Percentiles rank a stretch among this genome's conserved stretches.
These are phyloP conservation scores for Pipistrellus nathusii DNA, from an alignment of 2,797 vertebrate genomes.

Conservation along the genomic window DNA sequence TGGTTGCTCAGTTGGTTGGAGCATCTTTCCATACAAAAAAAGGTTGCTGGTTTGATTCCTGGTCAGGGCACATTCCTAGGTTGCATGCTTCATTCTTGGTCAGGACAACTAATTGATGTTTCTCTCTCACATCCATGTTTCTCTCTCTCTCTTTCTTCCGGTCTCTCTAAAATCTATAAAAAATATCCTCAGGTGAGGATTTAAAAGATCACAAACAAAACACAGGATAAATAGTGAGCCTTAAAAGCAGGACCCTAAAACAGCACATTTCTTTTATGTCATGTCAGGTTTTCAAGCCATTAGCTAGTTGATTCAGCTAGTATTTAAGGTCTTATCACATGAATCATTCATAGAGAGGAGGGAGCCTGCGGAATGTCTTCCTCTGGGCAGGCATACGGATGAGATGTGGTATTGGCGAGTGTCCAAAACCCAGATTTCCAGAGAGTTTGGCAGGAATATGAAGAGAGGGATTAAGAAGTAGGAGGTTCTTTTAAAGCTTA, in stretches of 20 bases:
- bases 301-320: constrained; percentile 69
- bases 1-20: not conserved
- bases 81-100: not conserved
- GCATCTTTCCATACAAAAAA: not conserved
- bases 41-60: not conserved
- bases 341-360: constrained; percentile 80
- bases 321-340: constrained; percentile 78
- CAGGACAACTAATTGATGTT: not conserved
- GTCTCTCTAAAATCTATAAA: not conserved
- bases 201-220: not conserved
- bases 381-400: constrained; percentile 78
- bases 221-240: constrained; percentile 58
- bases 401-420: constrained; percentile 74
- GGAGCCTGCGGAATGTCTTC: constrained; percentile 75
- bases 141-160: not conserved
- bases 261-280: constrained; percentile 74
- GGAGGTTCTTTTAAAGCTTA: constrained; percentile 79
- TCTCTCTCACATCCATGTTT: not conserved
- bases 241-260: constrained; percentile 52
- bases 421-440: constrained; percentile 80
- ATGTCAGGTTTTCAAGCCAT: constrained; percentile 74
- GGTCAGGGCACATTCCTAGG: not conserved
- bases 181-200: not conserved
- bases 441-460: constrained; percentile 79
- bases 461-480: constrained; percentile 75